These are phyloP conservation scores for Tenebrosternarchus preto DNA, from an alignment of 2,113 vertebrate genomes.

Conservation along the genomic window DNA sequence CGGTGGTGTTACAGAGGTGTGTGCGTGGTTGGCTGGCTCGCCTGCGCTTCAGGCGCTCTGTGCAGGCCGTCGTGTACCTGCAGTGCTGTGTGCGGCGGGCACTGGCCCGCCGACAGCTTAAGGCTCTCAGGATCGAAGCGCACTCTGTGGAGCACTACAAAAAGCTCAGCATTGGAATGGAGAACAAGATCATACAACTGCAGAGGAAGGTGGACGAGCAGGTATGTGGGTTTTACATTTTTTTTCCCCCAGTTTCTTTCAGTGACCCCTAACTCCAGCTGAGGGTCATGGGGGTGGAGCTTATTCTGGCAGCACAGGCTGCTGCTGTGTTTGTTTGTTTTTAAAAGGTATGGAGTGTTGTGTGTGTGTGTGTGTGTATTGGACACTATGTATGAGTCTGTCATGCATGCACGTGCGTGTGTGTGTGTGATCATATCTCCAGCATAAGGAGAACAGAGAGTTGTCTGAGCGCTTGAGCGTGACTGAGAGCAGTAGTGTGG, in stretches of 20 bases:
- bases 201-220: slow-evolving; percentile 93
- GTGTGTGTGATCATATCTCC: slow-evolving; percentile 27
- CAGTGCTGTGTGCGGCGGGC: slow-evolving; percentile 91
- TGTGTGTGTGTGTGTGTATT: too few species aligned
- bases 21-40: slow-evolving; percentile 85
- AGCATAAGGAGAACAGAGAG: slow-evolving; percentile 91
- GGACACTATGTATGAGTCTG: too few species aligned
- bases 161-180: slow-evolving; percentile 92
- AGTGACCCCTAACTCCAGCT: too few species aligned
- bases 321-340: too few species aligned
- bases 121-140: slow-evolving; percentile 91
- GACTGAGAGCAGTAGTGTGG: slow-evolving; percentile 71
- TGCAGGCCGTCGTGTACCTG: slow-evolving; percentile 81
- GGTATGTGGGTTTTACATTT: slow-evolving; percentile 66
- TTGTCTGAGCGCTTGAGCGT: slow-evolving; percentile 80
- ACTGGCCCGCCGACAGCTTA: slow-evolving; percentile 87
- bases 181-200: slow-evolving; percentile 97
- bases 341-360: not conserved
- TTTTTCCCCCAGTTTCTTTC: not conserved
- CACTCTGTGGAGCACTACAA: slow-evolving; percentile 94
- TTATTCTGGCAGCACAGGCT: not conserved
- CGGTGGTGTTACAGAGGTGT: slow-evolving; percentile 84
- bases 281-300: too few species aligned
- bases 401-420: too few species aligned
- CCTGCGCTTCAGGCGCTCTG: slow-evolving; percentile 67